Evolutionary conservation across 1,140 invertebrate species (phyloP).

Genomic region (Chironomus striatipennis): DNA sequence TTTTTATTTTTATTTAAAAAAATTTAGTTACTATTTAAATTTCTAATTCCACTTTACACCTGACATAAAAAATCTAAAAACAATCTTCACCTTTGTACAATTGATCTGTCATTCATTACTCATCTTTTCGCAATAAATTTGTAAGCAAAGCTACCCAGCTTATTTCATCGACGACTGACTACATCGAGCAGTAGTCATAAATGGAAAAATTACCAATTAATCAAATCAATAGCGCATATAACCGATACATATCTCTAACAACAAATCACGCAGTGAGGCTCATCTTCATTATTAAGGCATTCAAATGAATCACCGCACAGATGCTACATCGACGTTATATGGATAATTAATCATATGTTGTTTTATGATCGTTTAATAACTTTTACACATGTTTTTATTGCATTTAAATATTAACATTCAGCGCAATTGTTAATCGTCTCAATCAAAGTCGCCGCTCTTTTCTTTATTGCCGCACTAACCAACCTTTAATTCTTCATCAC

Average conservation of each 20-base stretch:
- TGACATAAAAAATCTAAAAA: too few relatives aligned
- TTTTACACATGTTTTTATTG: constrained; percentile 23
- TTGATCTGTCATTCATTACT: too few relatives aligned
- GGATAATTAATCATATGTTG: constrained; percentile 22
- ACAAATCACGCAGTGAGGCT: not conserved
- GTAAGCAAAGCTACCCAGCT: not conserved
- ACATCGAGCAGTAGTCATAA: not conserved
- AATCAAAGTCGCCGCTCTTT: constrained; percentile 7
- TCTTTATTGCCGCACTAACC: not conserved
- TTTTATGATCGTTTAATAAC: constrained; percentile 23
- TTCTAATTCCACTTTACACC: too few relatives aligned
- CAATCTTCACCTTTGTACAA: too few relatives aligned
- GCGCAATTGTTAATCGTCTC: constrained; percentile 17
- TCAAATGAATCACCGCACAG: not conserved
- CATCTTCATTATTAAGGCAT: not conserved
- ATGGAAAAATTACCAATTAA: constrained; percentile 6
- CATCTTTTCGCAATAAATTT: too few relatives aligned
- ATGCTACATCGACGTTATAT: not conserved
- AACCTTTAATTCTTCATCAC: too few relatives aligned
- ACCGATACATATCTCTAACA: not conserved
- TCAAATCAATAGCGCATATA: not conserved
- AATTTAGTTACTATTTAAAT: too few relatives aligned
- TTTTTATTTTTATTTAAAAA: too few relatives aligned
- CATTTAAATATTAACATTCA: constrained; percentile 23
- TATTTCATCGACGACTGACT: not conserved